Base-by-base conservation (phyloP, 2,888 invertebrate species). In the Gymnocheta viridis region DNA sequence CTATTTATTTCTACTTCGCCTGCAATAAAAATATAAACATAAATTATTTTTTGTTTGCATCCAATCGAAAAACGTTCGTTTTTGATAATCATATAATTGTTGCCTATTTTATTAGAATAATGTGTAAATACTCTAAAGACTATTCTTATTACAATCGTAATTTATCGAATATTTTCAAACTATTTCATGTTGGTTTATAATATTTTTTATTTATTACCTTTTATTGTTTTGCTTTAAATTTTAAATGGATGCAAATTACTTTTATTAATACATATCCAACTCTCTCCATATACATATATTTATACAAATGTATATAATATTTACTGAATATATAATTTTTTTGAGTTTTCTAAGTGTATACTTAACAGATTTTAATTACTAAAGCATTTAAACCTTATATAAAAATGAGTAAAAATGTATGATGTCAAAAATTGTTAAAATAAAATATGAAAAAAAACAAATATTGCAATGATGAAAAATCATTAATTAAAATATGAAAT, bases 301-400 rank as follows among this genome's bases (percentile, higher is more conserved):
- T 60, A 12, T 38, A 27, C 35, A 19, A 38, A 17, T 44, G 32
- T 60, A 44, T 70, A 24, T 66, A 35, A 58, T 82, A 72, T 77
- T 74, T 62, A 44, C 38, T 66, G 58, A 64, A 72, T 78, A 54
- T 22, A 66, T 77, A 62, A 69, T 60, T 66, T 64, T 67, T 27
- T 62, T 29, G 35, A 41, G 56, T 73, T 78, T 58, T 74, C 70
- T 49, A 69, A 64, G 82, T 82, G 35, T 76, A 72, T 72, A 67
- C 72, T 81, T 77, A 84, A 67, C 78, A 81, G 73, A 81, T 81
- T 84, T 84, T 81, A 84, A 84, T 84, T 81, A 64, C 84, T 77
- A 84, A 84, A 81, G 80, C 84, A 84, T 84, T 81, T 81, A 77
- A 81, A 77, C 72, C 62, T 80, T 81, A 67, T 73, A 81, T 77